Evolutionary conservation across 2,888 invertebrate species (phyloP).

Genomic region (Lasioglossum marginatum): DNA sequence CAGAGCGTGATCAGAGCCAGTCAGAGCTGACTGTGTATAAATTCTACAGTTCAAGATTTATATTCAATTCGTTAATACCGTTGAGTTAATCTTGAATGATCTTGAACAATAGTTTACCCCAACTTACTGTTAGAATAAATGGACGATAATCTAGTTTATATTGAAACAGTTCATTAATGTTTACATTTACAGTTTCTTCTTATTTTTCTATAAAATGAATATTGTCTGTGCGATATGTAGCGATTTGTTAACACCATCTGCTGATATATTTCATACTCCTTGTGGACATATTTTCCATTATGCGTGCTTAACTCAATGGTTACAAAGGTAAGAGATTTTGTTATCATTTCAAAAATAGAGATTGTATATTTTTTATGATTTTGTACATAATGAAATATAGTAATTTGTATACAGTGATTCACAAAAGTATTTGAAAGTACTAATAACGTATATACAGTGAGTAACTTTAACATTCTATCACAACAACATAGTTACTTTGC

Average conservation of each 20-base stretch:
- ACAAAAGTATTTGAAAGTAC: not conserved
- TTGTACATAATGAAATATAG: not conserved
- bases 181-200: not conserved
- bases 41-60: not conserved
- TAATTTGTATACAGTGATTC: not conserved
- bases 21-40: not conserved
- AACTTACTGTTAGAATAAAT: too few species aligned
- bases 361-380: not conserved
- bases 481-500: not conserved
- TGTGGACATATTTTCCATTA: conserved; percentile 79
- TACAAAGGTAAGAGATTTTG: conserved; percentile 68
- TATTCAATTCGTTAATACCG: not conserved
- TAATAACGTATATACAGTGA: not conserved
- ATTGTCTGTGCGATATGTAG: conserved; percentile 77
- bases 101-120: not conserved
- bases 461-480: not conserved
- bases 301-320: conserved; percentile 74
- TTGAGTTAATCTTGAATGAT: not conserved
- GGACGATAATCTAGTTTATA: too few species aligned
- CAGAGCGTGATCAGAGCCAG: too few species aligned
- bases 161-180: not conserved
- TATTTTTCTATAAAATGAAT: conserved; percentile 69
- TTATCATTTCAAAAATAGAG: not conserved
- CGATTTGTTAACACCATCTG: conserved; percentile 68
- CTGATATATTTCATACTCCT: conserved; percentile 75